Conservation (phyloP, 2,888 invertebrate species). For the Neocrepidodera transversa region DNA sequence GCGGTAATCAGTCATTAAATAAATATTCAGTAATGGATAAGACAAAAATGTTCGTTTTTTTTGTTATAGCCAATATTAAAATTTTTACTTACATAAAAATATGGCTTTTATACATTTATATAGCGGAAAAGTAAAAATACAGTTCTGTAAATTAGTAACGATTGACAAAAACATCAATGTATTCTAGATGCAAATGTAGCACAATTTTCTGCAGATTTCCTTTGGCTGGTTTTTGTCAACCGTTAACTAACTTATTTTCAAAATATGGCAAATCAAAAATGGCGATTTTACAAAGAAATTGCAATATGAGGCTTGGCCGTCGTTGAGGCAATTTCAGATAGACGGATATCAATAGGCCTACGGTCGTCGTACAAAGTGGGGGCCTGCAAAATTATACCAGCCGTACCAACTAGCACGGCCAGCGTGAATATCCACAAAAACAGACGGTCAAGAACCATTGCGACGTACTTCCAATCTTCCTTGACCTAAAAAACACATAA, state of each 20-base stretch:
- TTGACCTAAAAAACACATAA: slow-evolving; percentile 75
- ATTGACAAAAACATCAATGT: background rate
- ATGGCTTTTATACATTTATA: no score
- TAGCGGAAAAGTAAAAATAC: no score
- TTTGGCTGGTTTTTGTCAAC: background rate
- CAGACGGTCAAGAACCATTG: slow-evolving; percentile 95
- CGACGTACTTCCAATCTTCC: slow-evolving; percentile 99
- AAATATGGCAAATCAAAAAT: background rate
- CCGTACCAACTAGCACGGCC: slow-evolving; percentile 92
- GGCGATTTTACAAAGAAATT: slow-evolving; percentile 47
- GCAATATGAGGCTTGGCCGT: slow-evolving; percentile 82
- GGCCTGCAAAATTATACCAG: slow-evolving; percentile 93
- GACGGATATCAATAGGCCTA: slow-evolving; percentile 84
- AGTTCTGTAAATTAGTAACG: no score
- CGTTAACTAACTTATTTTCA: no score
- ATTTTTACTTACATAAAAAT: no score
- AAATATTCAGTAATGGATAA: no score
- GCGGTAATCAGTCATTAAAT: no score
- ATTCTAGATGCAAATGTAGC: no score
- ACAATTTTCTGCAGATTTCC: no score
- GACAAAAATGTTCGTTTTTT: no score
- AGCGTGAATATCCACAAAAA: slow-evolving; percentile 98
- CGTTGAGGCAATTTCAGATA: slow-evolving; percentile 89
- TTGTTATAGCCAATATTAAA: slow-evolving; percentile 9
- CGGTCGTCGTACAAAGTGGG: slow-evolving; percentile 93